phyloP scores from a whole-genome alignment of 1,140 invertebrate genomes.

The Lucilia cuprina region DNA sequence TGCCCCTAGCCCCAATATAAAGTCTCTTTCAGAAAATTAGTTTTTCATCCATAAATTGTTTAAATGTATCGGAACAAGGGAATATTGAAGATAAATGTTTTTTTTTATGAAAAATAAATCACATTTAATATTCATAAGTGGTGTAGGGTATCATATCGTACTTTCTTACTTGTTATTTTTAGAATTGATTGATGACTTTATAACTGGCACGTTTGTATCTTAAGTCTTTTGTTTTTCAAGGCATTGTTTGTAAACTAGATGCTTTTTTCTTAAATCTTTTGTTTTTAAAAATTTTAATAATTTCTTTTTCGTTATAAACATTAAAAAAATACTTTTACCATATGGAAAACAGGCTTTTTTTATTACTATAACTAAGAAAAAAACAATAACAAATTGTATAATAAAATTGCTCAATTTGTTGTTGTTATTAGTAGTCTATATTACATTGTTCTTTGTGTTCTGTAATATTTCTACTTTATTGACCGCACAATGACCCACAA shows the following conservation, averaged over 20 bases:
- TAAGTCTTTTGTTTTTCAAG: not conserved
- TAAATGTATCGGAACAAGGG: no score
- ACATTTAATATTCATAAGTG: no score
- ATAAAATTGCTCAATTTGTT: not conserved
- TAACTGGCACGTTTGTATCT: not conserved
- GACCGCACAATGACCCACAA: constrained; percentile 12
- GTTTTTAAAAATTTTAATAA: not conserved
- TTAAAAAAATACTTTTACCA: not conserved
- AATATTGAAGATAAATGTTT: no score
- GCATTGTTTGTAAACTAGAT: no score
- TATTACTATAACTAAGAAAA: not conserved
- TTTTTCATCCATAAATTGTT: no score
- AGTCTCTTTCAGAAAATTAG: no score
- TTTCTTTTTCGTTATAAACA: no score
- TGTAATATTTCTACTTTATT: not conserved
- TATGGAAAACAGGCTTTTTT: not conserved
- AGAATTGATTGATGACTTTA: not conserved
- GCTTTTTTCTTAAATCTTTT: not conserved
- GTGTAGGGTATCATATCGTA: no score
- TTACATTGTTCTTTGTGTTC: not conserved
- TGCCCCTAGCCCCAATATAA: no score
- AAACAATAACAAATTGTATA: not conserved
- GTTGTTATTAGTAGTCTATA: not conserved
- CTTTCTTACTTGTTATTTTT: no score
- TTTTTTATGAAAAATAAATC: no score